A percentile compares a stretch with the other conserved stretches of the same genome.
Conservation (phyloP, 2,113 vertebrate genomes). For the Macrotus californicus region DNA sequence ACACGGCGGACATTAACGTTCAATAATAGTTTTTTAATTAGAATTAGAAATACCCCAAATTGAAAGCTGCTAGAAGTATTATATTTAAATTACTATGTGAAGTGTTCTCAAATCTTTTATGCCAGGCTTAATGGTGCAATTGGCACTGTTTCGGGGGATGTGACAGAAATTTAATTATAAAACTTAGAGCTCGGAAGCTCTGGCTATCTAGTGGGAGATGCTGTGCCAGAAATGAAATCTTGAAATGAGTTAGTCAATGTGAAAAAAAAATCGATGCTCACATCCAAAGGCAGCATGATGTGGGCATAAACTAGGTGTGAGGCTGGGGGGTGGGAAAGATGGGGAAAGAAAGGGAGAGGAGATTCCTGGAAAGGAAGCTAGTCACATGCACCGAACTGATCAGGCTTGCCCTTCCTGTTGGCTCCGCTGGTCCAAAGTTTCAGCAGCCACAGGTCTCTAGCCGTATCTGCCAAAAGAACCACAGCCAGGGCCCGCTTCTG, state of each 20-base stretch:
- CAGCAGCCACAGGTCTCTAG: not conserved
- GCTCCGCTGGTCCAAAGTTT: not conserved
- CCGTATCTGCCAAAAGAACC: too few relatives aligned
- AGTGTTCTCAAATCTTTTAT: constrained; percentile 38
- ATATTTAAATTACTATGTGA: constrained; percentile 64
- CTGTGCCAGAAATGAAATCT: constrained; percentile 37
- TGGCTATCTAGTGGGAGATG: constrained; percentile 54
- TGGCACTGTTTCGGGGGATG: constrained; percentile 12
- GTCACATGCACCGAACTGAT: not conserved
- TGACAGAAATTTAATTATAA: constrained; percentile 58
- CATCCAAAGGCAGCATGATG: not conserved
- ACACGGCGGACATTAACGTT: constrained; percentile 15
- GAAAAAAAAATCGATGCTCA: not conserved
- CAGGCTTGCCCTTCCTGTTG: not conserved
- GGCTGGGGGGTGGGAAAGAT: not conserved
- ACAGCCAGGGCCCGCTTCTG: not conserved
- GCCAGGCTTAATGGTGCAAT: constrained; percentile 35
- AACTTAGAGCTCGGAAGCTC: constrained; percentile 21
- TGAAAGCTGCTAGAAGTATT: constrained; percentile 38
- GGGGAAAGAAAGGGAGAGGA: not conserved
- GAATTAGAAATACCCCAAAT: constrained; percentile 62
- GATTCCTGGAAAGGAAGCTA: not conserved
- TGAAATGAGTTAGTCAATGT: constrained; percentile 24
- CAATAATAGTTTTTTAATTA: constrained; percentile 67
- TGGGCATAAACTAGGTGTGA: not conserved